phyloP scores from a whole-genome alignment of 1,140 invertebrate genomes.

The Formica exsecta region DNA sequence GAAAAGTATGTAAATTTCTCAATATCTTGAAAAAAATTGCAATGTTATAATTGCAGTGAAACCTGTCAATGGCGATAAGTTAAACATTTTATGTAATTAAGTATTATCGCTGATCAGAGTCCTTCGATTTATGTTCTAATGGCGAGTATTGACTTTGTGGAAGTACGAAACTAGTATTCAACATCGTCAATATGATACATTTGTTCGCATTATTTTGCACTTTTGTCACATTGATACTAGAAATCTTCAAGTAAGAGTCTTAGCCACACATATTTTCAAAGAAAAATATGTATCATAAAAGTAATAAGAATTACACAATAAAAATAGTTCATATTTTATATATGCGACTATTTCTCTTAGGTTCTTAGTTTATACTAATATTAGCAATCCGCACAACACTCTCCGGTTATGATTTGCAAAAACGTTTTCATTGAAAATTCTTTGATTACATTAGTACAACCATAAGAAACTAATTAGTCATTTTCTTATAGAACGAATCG shows the following conservation, averaged over 20 bases:
- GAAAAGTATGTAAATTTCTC: slow-evolving; percentile 5
- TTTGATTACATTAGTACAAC: no score
- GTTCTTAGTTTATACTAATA: no score
- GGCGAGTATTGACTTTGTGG: slow-evolving; percentile 59
- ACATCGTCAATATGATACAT: slow-evolving; percentile 56
- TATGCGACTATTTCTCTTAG: no score
- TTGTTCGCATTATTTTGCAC: slow-evolving; percentile 63
- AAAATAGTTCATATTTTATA: no score
- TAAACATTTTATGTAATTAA: slow-evolving; percentile 16
- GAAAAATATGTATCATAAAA: no score
- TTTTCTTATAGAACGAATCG: no score
- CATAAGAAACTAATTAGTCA: no score
- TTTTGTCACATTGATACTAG: background rate
- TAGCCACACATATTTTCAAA: no score
- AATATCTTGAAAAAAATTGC: background rate
- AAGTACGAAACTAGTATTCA: slow-evolving; percentile 71
- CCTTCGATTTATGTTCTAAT: slow-evolving; percentile 37
- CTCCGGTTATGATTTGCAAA: no score
- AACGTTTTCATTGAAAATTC: no score
- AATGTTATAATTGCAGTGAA: background rate
- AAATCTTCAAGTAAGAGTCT: background rate
- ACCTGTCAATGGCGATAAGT: slow-evolving; percentile 12
- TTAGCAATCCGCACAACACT: no score
- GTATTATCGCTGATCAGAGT: slow-evolving; percentile 17
- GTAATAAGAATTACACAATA: no score